phyloP scores from a whole-genome alignment of 1,140 invertebrate genomes.

The Nylanderia fulva region DNA sequence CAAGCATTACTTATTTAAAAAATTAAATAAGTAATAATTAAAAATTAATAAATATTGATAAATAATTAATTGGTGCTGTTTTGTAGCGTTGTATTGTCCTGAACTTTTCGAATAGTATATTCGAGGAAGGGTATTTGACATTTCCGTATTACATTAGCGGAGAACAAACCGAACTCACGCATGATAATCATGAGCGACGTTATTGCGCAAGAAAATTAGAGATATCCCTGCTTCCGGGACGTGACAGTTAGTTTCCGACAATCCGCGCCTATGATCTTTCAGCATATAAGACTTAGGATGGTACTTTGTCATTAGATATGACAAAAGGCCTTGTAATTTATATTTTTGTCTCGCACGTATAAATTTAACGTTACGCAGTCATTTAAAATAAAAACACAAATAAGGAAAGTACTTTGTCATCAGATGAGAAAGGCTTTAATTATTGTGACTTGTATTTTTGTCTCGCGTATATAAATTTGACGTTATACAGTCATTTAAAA shows the following conservation, averaged over 20 bases:
- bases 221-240: constrained; percentile 42
- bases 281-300: constrained; percentile 21
- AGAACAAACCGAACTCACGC: constrained; percentile 10
- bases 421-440: not conserved
- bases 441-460: not conserved
- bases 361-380: too few relatives aligned
- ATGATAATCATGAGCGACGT: constrained; percentile 2
- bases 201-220: constrained; percentile 54
- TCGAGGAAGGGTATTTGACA: not conserved
- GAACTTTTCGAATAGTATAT: not conserved
- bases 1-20: too few relatives aligned
- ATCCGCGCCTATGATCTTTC: constrained; percentile 8
- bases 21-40: too few relatives aligned
- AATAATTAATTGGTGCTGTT: not conserved
- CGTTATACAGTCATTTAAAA: not conserved
- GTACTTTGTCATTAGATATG: not conserved
- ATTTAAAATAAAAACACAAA: too few relatives aligned
- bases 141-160: not conserved
- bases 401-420: not conserved
- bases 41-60: too few relatives aligned
- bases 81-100: not conserved
- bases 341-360: constrained; percentile 1
- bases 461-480: constrained; percentile 27
- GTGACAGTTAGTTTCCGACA: constrained; percentile 30
- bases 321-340: not conserved